Percentiles rank a stretch among this genome's conserved stretches.
Conservation (phyloP, 2,888 invertebrate genomes). For the Pandemis corylana region DNA sequence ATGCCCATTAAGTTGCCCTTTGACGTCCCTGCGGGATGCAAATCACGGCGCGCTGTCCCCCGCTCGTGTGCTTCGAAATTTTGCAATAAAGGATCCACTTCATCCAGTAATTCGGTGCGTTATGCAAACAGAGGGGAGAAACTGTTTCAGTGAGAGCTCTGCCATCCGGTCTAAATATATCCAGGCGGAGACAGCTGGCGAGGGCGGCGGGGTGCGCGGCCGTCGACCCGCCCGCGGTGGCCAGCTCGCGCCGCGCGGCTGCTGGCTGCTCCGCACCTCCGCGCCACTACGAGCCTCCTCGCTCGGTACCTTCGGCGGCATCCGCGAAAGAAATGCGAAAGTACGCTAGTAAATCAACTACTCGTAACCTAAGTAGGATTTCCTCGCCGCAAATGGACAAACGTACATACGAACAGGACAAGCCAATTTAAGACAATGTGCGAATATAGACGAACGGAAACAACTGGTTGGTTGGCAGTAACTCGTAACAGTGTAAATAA, state of each 20-base stretch:
- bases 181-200: constrained; percentile 70
- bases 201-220: constrained; percentile 56
- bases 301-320: not conserved
- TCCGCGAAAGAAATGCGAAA: not conserved
- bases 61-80: constrained; percentile 48
- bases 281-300: not conserved
- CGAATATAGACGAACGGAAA: constrained; percentile 42
- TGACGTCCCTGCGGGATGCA: constrained; percentile 4
- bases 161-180: constrained; percentile 80
- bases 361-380: constrained; percentile 45
- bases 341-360: constrained; percentile 31
- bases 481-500: constrained; percentile 34
- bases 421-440: constrained; percentile 63
- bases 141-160: constrained; percentile 74
- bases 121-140: constrained; percentile 76
- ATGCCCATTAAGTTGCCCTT: constrained; percentile 20
- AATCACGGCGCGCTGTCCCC: constrained; percentile 9
- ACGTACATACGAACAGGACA: constrained; percentile 54
- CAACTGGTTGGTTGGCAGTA: constrained; percentile 24
- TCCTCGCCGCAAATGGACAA: constrained; percentile 43
- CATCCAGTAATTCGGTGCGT: constrained; percentile 62
- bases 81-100: constrained; percentile 58
- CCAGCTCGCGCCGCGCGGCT: constrained; percentile 68
- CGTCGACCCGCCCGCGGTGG: constrained; percentile 65
- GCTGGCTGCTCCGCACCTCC: constrained; percentile 59